phyloP scores from a whole-genome alignment of 2,888 invertebrate species.

The Nebria brevicollis region DNA sequence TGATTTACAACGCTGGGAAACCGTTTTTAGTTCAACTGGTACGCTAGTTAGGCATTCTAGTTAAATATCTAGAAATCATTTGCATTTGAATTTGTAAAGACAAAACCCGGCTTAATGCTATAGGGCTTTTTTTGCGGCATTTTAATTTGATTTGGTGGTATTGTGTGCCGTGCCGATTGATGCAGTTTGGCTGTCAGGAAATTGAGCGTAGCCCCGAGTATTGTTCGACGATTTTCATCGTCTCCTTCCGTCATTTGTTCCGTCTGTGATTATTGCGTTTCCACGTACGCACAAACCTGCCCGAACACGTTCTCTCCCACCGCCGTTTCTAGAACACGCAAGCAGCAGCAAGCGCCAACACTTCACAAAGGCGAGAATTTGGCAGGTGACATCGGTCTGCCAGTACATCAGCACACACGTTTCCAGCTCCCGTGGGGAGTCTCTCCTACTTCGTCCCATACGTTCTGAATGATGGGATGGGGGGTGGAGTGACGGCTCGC shows the following conservation, averaged over 20 bases:
- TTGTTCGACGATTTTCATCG: constrained; percentile 10
- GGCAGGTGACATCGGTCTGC: constrained; percentile 27
- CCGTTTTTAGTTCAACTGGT: no score
- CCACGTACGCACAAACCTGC: background rate
- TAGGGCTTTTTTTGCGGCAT: constrained; percentile 17
- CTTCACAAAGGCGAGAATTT: constrained; percentile 14
- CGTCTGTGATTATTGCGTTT: constrained; percentile 23
- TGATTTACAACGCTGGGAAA: no score
- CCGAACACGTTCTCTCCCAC: constrained; percentile 10
- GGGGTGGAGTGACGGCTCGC: background rate
- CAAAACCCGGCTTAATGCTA: no score
- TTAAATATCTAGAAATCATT: no score
- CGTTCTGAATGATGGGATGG: background rate
- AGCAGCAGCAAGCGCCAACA: background rate
- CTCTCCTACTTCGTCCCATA: background rate
- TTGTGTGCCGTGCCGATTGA: constrained; percentile 17
- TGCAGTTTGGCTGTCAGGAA: constrained; percentile 11
- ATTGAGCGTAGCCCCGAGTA: constrained; percentile 22
- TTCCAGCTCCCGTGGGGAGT: background rate
- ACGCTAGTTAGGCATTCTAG: no score
- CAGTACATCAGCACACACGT: constrained; percentile 8
- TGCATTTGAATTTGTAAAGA: no score
- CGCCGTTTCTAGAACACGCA: background rate
- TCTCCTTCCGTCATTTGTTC: constrained; percentile 11
- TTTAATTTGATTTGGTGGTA: constrained; percentile 26